phyloP scores from a whole-genome alignment of 2,888 invertebrate genomes.

The Apamea crenata region DNA sequence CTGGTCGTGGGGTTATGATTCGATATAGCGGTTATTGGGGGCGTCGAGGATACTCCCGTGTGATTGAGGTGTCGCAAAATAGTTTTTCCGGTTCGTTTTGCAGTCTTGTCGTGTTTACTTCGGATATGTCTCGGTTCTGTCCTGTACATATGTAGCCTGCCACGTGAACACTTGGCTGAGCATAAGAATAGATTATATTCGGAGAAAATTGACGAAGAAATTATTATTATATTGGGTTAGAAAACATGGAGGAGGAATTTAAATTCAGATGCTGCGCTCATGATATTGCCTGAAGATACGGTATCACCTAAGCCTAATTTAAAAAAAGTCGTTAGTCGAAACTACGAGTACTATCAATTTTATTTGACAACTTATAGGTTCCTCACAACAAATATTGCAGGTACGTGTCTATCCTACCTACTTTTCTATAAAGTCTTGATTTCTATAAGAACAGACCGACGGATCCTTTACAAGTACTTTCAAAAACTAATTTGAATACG shows the following conservation, averaged over 20 bases:
- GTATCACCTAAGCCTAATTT: background rate
- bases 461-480: conserved; percentile 56
- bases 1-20: conserved; percentile 75
- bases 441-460: conserved; percentile 31
- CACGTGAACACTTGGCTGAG: background rate
- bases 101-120: conserved; percentile 70
- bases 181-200: conserved; percentile 32
- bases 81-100: conserved; percentile 82
- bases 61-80: conserved; percentile 83
- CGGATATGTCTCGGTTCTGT: conserved; percentile 34
- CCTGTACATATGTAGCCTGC: background rate
- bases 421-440: conserved; percentile 18
- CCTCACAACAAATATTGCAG: background rate
- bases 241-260: background rate
- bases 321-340: background rate
- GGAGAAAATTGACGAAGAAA: conserved; percentile 23
- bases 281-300: background rate
- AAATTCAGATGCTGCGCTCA: background rate
- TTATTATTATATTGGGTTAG: conserved; percentile 27
- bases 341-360: background rate
- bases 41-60: conserved; percentile 74
- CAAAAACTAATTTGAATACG: conserved; percentile 68
- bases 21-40: conserved; percentile 85
- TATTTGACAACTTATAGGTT: background rate
- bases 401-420: background rate